A percentile compares a stretch with the other conserved stretches of the same genome.
phyloP scores from a whole-genome alignment of 2,113 vertebrate species.

The Climacteris rufus region DNA sequence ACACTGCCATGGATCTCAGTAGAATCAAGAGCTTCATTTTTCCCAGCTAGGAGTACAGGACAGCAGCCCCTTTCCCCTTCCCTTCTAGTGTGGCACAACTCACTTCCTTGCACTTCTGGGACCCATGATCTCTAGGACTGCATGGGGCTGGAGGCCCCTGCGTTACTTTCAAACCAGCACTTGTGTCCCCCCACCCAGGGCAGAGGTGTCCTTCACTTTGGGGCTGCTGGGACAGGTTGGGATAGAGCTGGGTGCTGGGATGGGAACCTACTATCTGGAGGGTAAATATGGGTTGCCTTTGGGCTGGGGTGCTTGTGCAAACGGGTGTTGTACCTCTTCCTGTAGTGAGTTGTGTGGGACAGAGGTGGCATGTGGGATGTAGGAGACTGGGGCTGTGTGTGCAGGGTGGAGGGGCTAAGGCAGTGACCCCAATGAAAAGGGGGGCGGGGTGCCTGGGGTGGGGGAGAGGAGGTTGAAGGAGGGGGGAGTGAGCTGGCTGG shows the following conservation, averaged over 20 bases:
- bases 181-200: not conserved
- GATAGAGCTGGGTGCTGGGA: not conserved
- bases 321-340: not conserved
- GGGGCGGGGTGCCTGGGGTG: not conserved
- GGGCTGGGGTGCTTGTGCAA: not conserved
- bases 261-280: not conserved
- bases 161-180: conserved; percentile 1
- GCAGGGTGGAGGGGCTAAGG: not conserved
- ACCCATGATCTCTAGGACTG: not conserved
- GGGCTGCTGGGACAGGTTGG: not conserved
- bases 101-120: conserved; percentile 21
- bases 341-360: not conserved
- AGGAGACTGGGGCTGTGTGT: not conserved
- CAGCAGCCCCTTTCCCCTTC: not conserved
- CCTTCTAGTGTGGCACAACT: conserved; percentile 30
- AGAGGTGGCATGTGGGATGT: not conserved
- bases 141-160: not conserved
- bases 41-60: conserved; percentile 59
- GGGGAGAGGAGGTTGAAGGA: not conserved
- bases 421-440: not conserved
- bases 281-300: not conserved
- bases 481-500: not conserved
- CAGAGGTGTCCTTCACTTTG: not conserved
- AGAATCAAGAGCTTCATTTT: conserved; percentile 77
- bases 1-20: conserved; percentile 66